phyloP scores from a whole-genome alignment of 1,140 invertebrate genomes.

The Brachionus koreanus region DNA sequence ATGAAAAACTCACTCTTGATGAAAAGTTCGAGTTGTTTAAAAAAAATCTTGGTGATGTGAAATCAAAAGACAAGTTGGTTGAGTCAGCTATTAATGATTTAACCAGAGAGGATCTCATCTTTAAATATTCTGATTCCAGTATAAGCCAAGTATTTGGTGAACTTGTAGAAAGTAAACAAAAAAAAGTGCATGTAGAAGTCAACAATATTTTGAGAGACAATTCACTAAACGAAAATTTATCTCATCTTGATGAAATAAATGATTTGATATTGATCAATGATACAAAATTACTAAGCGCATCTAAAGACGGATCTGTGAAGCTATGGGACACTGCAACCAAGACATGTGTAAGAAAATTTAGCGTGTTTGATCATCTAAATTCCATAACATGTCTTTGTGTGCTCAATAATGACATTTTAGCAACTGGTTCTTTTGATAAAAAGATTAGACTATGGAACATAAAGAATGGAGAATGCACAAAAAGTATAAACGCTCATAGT shows the following conservation, averaged over 20 bases:
- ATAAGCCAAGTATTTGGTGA: neutral
- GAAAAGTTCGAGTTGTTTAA: neutral
- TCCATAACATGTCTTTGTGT: constrained; percentile 68
- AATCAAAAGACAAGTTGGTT: neutral
- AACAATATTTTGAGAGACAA: neutral
- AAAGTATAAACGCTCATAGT: neutral
- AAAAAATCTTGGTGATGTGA: neutral
- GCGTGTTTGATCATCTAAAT: constrained; percentile 95
- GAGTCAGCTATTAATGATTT: neutral
- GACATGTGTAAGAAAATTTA: constrained; percentile 52
- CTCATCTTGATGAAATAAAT: neutral
- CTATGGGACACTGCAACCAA: neutral
- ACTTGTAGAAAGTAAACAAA: neutral
- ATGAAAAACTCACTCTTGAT: neutral
- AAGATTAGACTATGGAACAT: constrained; percentile 99
- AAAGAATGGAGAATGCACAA: constrained; percentile 84
- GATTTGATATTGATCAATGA: neutral
- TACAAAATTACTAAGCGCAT: neutral
- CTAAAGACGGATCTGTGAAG: neutral
- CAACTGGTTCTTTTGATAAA: constrained; percentile 98
- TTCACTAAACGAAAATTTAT: neutral
- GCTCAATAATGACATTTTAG: constrained; percentile 62
- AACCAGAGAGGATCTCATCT: neutral
- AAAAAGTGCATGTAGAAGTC: neutral
- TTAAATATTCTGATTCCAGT: neutral